Conservation (phyloP, 2,888 invertebrate genomes). For the Mechanitis mazaeus region DNA sequence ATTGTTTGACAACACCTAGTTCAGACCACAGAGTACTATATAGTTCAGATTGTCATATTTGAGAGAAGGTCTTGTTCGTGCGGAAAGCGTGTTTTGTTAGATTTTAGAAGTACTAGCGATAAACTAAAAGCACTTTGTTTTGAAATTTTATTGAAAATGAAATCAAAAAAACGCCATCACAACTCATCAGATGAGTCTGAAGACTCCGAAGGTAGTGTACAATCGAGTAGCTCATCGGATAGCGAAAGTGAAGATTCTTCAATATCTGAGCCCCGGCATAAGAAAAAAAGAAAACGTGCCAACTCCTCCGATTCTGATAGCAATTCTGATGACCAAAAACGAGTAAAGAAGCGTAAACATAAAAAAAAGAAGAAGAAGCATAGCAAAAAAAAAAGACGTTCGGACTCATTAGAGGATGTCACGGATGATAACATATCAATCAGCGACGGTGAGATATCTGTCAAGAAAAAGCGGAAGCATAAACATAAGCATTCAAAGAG, state of each 20-base stretch:
- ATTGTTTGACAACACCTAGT: too few relatives aligned
- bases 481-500: slow-evolving; percentile 63
- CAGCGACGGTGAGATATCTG: slow-evolving; percentile 62
- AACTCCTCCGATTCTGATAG: slow-evolving; percentile 65
- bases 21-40: too few relatives aligned
- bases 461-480: slow-evolving; percentile 65
- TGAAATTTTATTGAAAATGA: slow-evolving; percentile 42
- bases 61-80: too few relatives aligned
- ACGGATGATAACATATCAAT: slow-evolving; percentile 51
- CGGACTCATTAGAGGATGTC: slow-evolving; percentile 47
- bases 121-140: not conserved
- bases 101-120: too few relatives aligned
- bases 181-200: slow-evolving; percentile 65
- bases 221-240: slow-evolving; percentile 61
- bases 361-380: slow-evolving; percentile 75
- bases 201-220: slow-evolving; percentile 55
- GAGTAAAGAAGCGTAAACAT: slow-evolving; percentile 67
- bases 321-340: slow-evolving; percentile 59
- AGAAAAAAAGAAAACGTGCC: slow-evolving; percentile 67
- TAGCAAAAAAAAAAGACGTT: slow-evolving; percentile 62
- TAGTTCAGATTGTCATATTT: too few relatives aligned
- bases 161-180: slow-evolving; percentile 64
- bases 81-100: slow-evolving; percentile 1
- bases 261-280: slow-evolving; percentile 56
- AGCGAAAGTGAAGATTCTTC: slow-evolving; percentile 67